Base-by-base conservation (phyloP, 2,113 vertebrate genomes). In the Gymnarchus niloticus region DNA sequence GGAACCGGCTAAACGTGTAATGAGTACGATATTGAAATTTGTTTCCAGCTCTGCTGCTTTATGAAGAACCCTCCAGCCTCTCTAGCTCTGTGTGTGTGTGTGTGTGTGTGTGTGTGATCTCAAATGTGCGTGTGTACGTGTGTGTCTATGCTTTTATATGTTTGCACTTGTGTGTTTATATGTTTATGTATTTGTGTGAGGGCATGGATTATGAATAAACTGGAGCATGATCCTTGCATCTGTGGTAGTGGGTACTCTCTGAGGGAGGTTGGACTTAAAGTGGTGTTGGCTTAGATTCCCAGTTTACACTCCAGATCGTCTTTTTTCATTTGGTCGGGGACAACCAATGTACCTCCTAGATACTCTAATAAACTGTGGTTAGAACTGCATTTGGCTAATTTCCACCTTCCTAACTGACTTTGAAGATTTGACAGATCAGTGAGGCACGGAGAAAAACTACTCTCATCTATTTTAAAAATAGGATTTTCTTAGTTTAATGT, bases 1-100 rank as follows among this genome's bases (percentile, higher is more conserved):
- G 84, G 52, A 10, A 82, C 54, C 56, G 78, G 85, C 56, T 41
- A 65, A 84, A 54, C 87, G 37, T 77, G 85, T 76, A 88, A 76
- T 41, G 4, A 80, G 83, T 82, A 83, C 81, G 81, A 85, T 85
- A 85, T 85, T 86, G 65, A 81, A 69, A 83, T 85, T 56, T 56
- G 52, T 76, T 65, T 56, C 51, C 51, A 69, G 57, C 41, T 56
- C 46, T 56, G 82, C 19, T 44, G n/a, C 33, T 56, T 33, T 83
- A 28, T 83, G 54, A 83, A 83, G 33, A 21, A 21, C 82, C 33
- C 37, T 44, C 82, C 56, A 41, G 49, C 56, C 49, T 59, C 46
- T 54, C 80, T 51, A 33, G 49, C 49, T 82, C 49, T 82, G 80
- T 81, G 48, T 28, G 25, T 41, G 37, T 3, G 9, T 65, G 59